phyloP scores from a whole-genome alignment of 2,888 invertebrate genomes.

The Cantharis rustica region DNA sequence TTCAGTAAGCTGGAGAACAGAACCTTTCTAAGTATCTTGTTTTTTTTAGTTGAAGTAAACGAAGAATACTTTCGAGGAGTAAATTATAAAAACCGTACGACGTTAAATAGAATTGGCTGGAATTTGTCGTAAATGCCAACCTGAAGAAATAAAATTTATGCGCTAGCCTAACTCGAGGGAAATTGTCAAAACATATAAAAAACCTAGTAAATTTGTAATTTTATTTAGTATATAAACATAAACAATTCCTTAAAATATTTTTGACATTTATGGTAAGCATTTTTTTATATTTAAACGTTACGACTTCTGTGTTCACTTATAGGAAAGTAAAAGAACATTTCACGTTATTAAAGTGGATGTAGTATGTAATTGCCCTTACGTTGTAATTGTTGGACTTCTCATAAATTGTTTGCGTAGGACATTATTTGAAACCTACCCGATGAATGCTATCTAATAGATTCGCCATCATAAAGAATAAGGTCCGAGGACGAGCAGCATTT shows the following conservation, averaged over 20 bases:
- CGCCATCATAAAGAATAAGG: slow-evolving; percentile 34
- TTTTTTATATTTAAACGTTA: not conserved
- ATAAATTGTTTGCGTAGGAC: slow-evolving; percentile 31
- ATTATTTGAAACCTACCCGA: slow-evolving; percentile 33
- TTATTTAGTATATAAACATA: slow-evolving; percentile 24
- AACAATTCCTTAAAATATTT: slow-evolving; percentile 19
- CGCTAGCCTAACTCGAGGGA: slow-evolving; percentile 18
- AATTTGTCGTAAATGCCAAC: slow-evolving; percentile 25
- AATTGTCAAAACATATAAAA: slow-evolving; percentile 23
- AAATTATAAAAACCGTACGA: slow-evolving; percentile 22
- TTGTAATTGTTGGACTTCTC: slow-evolving; percentile 28
- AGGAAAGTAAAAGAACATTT: not conserved
- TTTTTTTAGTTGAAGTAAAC: slow-evolving; percentile 1
- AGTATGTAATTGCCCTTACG: slow-evolving; percentile 22
- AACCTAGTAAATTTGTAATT: slow-evolving; percentile 29
- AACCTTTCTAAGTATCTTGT: slow-evolving; percentile 1
- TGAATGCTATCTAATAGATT: slow-evolving; percentile 29
- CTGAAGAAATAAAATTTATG: slow-evolving; percentile 27
- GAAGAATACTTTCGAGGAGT: slow-evolving; percentile 9
- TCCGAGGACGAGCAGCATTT: slow-evolving; percentile 30
- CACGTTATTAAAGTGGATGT: not conserved
- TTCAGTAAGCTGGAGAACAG: not conserved
- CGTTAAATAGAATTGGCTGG: slow-evolving; percentile 16
- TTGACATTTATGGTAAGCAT: slow-evolving; percentile 15
- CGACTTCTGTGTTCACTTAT: not conserved